Evolutionary conservation across 2,113 vertebrate species (phyloP), one percentile per base, ranked within the genome.

Genomic region (Ornithorhynchus anatinus): DNA sequence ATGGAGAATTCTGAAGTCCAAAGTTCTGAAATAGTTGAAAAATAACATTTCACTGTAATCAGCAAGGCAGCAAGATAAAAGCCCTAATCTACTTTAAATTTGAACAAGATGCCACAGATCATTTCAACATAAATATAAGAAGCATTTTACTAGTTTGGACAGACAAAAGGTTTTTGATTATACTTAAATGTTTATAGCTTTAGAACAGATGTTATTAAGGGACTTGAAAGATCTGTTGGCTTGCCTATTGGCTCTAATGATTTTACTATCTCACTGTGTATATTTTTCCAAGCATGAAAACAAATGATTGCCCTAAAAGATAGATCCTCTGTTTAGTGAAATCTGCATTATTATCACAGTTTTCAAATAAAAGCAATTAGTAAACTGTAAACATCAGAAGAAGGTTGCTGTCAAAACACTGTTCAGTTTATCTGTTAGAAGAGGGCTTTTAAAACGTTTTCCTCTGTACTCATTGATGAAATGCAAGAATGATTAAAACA

Each of bases 391-490:
- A 64, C 60, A 72, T 39, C 10, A 12, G 63, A 84, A 64, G 1
- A 61, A 75, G 65, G 47, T 59, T 59, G 2, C 3, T 80, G 10
- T 69, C 63, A 74, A 83, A 84, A 32, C 66, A 15, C 5, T 76
- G 0, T 8, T 83, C 31, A 78, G 61, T 27, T 70, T 2, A 27
- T 25, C 3, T 39, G 38, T 53, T 70, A 63, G 77, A 3, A 47
- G 25, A 43, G 14, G 60, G 10, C 33, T 69, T 51, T 42, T 2
- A 50, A 61, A 68, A 25, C n/a, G 6, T 56, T 59, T 73, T 69
- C 57, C 10, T n/a, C 20, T 70, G 5, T 2, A 66, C 61, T 43
- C 11, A 37, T 22, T 23, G 39, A 22, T 19, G 13, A 71, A 63
- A 48, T 44, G 39, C 17, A 60, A 53, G 32, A 64, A 52, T 13